Evolutionary conservation across 2,797 vertebrate genomes (phyloP), one percentile per base, ranked within the genome.

Genomic region (Cuculus canorus): DNA sequence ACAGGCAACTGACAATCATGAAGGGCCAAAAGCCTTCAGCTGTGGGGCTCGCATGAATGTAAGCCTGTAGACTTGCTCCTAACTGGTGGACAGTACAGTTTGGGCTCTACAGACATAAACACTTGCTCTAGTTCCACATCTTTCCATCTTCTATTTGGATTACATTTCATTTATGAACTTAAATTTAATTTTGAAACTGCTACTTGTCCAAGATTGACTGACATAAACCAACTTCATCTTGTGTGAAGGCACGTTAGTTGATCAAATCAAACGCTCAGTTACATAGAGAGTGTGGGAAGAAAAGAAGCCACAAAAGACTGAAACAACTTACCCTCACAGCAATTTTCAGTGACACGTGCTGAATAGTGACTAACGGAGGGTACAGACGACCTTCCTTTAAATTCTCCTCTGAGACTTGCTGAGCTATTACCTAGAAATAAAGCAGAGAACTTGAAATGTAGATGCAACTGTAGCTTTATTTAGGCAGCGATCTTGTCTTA

Each of bases 341-440:
- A 35, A 99, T 98, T 93, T 98, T 99, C 94, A 99, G 72, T 1
- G 99, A 99, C 71, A 99, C 99, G 0, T 98, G 97, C 92, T 96
- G 98, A 95, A 99, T 99, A 65, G 96, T 97, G 93, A 91, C 97
- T 96, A 99, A 98, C 4, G 99, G 99, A 95, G 99, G 99, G 94
- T 99, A 99, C 65, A 99, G 97, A 76, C 99, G 98, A 72, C 99
- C 99, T 86, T 99, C 99, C n/a, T 98, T 92, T 77, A 99, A 97
- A 96, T 99, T 97, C 77, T 98, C 96, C 60, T 99, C 98, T 21
- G 98, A 99, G 93, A 99, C 99, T 96, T 99, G 97, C 43, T 98
- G 96, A 79, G 99, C 98, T 92, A 99, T 98, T 77, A 98, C 96
- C 99, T 99, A 96, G 65, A 90, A 95, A 84, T 39, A 73, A 92